Conservation (phyloP, 64 coral and sea anemone species). For the Cladopsammia gracilis region DNA sequence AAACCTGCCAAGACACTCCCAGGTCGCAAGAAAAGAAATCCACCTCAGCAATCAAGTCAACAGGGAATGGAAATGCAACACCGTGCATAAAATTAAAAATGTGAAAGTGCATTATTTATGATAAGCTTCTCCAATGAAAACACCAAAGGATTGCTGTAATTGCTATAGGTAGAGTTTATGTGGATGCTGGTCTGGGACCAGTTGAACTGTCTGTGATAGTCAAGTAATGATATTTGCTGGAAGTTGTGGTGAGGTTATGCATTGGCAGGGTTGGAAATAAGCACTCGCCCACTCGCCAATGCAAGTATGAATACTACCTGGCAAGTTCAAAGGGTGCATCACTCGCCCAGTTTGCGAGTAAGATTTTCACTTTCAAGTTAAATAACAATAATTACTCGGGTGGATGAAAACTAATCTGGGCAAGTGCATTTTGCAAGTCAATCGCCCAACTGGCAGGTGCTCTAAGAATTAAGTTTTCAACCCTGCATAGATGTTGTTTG, state of each 20-base stretch:
- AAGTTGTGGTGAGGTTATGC: not conserved
- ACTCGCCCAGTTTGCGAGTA: too few species aligned
- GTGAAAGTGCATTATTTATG: too few species aligned
- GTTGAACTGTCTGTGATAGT: not conserved
- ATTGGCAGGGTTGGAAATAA: not conserved
- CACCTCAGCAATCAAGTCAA: not conserved
- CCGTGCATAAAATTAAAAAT: not conserved
- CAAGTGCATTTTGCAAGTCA: too few species aligned
- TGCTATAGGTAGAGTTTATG: too few species aligned
- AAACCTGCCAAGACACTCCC: slow-evolving; percentile 68
- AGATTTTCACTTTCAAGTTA: too few species aligned
- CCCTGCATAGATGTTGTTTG: too few species aligned
- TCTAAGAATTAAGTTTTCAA: too few species aligned
- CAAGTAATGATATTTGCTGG: not conserved
- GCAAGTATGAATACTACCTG: not conserved
- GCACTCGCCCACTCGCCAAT: not conserved
- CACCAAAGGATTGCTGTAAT: not conserved
- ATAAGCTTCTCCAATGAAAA: not conserved
- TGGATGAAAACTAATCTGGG: too few species aligned
- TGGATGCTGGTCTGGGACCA: not conserved
- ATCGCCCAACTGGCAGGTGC: too few species aligned
- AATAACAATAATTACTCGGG: too few species aligned
- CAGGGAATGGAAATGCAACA: slow-evolving; percentile 22
- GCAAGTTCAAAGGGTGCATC: too few species aligned
- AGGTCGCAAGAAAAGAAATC: slow-evolving; percentile 52